Conservation (phyloP, 2,888 invertebrate genomes). For the Drepanosiphum platanoidis region DNA sequence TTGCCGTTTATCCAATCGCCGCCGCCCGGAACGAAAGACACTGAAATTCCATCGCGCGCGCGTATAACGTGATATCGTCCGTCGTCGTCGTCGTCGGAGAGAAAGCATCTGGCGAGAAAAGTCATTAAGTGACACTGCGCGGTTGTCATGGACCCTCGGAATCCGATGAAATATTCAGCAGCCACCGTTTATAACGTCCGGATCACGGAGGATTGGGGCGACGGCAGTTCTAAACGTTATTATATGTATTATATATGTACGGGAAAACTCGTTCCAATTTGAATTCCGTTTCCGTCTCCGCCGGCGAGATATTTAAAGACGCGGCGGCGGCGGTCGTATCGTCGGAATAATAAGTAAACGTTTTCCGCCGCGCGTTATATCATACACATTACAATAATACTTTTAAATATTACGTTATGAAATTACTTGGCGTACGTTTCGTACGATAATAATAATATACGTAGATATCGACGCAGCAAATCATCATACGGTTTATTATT, state of each 20-base stretch:
- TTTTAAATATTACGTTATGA: slow-evolving; percentile 7
- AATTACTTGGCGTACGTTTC: not conserved
- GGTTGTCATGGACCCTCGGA: slow-evolving; percentile 41
- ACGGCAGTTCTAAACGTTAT: slow-evolving; percentile 30
- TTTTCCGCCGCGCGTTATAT: not conserved
- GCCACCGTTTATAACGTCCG: slow-evolving; percentile 46
- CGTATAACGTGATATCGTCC: slow-evolving; percentile 44
- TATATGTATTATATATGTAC: too few relatives aligned
- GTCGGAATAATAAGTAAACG: not conserved
- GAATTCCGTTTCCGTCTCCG: slow-evolving; percentile 36
- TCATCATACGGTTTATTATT: too few relatives aligned
- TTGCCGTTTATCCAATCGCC: slow-evolving; percentile 14
- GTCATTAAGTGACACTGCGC: slow-evolving; percentile 42
- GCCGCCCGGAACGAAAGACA: slow-evolving; percentile 26
- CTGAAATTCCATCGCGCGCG: slow-evolving; percentile 26
- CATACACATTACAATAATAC: too few relatives aligned
- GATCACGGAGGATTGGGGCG: slow-evolving; percentile 53
- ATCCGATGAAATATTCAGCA: slow-evolving; percentile 61
- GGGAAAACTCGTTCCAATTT: slow-evolving; percentile 33
- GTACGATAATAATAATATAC: too few relatives aligned
- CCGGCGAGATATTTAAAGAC: not conserved
- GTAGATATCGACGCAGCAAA: too few relatives aligned
- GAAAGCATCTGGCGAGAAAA: slow-evolving; percentile 38
- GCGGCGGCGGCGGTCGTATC: not conserved
- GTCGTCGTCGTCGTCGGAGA: not conserved